Evolutionary conservation across 1,140 invertebrate species (phyloP).

Genomic region (Periplaneta americana): DNA sequence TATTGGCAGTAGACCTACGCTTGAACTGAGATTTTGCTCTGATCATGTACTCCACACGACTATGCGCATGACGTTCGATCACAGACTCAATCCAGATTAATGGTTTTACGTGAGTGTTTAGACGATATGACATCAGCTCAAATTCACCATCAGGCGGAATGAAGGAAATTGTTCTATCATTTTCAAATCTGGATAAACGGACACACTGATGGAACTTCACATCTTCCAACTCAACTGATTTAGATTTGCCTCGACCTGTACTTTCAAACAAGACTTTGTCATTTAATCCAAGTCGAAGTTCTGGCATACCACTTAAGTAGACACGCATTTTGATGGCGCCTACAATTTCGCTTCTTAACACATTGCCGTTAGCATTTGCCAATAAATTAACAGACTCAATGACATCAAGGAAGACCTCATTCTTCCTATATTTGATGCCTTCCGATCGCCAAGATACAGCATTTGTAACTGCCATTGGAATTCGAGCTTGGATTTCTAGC

Average conservation of each 20-base stretch:
- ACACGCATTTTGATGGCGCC: constrained; percentile 99
- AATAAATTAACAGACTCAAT: constrained; percentile 98
- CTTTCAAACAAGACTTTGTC: constrained; percentile 99
- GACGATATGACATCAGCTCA: constrained; percentile 98
- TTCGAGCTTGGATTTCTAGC: constrained; percentile 91
- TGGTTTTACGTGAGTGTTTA: constrained; percentile 97
- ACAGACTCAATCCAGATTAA: constrained; percentile 99
- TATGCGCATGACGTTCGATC: constrained; percentile 97
- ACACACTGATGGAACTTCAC: constrained; percentile 99
- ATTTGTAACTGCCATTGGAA: constrained; percentile 99
- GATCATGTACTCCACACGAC: constrained; percentile 98
- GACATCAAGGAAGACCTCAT: constrained; percentile 99
- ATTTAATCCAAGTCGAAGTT: constrained; percentile 94
- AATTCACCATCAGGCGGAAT: constrained; percentile 99
- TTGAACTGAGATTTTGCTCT: constrained; percentile 99
- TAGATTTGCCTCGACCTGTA: constrained; percentile 95
- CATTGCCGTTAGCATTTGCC: constrained; percentile 97
- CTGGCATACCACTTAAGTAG: constrained; percentile 99
- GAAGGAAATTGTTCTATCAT: constrained; percentile 97
- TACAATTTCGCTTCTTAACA: constrained; percentile 96
- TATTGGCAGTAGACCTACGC: constrained; percentile 94
- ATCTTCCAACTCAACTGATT: constrained; percentile 98
- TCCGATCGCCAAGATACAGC: constrained; percentile 99
- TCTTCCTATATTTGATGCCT: constrained; percentile 98
- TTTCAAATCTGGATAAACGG: constrained; percentile 94